phyloP scores from a whole-genome alignment of 2,888 invertebrate genomes.

The Hirtodrosophila histrioides region DNA sequence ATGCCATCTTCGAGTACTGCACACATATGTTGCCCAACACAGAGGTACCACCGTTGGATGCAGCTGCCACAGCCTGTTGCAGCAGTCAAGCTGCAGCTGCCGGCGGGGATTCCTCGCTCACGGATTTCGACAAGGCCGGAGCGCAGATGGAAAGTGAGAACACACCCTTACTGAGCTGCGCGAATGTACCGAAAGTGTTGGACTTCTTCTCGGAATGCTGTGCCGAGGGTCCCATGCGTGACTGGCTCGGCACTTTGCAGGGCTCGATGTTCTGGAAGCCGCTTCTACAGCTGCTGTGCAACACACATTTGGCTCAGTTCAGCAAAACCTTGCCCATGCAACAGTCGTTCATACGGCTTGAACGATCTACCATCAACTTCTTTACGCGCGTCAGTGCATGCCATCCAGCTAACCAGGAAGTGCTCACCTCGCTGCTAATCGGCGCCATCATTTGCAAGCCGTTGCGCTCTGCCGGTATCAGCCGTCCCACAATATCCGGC shows the following conservation, averaged over 20 bases:
- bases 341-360: conserved; percentile 86
- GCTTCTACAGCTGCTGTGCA: conserved; percentile 90
- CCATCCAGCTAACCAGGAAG: conserved; percentile 92
- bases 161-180: conserved; percentile 86
- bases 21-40: conserved; percentile 69
- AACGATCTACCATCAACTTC: conserved; percentile 92
- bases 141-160: conserved; percentile 30
- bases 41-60: conserved; percentile 27
- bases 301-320: conserved; percentile 85
- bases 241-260: conserved; percentile 93
- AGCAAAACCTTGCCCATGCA: conserved; percentile 81
- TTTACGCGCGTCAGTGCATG: conserved; percentile 93
- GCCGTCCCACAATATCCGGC: conserved; percentile 88
- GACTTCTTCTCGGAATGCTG: conserved; percentile 93
- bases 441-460: conserved; percentile 77
- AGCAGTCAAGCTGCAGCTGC: conserved; percentile 33
- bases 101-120: conserved; percentile 50
- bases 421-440: conserved; percentile 90
- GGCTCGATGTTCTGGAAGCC: conserved; percentile 95
- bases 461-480: conserved; percentile 46
- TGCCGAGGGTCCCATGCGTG: conserved; percentile 91
- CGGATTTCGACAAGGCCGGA: conserved; percentile 65
- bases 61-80: conserved; percentile 47
- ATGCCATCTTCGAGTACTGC: conserved; percentile 86
- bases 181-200: conserved; percentile 88